These are phyloP conservation scores for Cecropterus lyciades DNA, from an alignment of 1,140 invertebrate genomes.

Conservation along the genomic window DNA sequence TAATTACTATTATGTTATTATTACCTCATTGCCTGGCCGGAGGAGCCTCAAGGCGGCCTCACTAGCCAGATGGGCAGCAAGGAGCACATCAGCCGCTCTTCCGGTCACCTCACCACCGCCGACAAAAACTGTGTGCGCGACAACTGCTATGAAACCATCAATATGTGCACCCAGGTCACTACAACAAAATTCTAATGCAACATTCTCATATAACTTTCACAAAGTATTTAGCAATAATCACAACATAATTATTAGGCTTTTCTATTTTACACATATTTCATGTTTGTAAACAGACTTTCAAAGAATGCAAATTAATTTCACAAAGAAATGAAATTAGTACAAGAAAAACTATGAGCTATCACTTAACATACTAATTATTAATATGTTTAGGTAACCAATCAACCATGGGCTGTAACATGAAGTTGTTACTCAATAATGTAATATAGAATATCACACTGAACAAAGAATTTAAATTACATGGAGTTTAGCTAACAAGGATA, in stretches of 20 bases:
- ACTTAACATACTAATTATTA: no score
- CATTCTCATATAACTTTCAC: slow-evolving; percentile 13
- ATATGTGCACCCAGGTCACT: slow-evolving; percentile 99
- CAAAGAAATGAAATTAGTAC: no score
- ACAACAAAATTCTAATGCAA: slow-evolving; percentile 61
- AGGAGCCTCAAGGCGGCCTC: slow-evolving; percentile 97
- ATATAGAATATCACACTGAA: neutral
- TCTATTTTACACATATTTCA: no score
- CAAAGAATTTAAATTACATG: neutral
- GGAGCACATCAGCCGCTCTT: slow-evolving; percentile 96
- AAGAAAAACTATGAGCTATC: no score
- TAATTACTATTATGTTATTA: no score
- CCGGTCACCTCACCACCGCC: slow-evolving; percentile 92
- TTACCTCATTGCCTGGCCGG: slow-evolving; percentile 95
- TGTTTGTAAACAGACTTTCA: no score
- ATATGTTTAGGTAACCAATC: no score
- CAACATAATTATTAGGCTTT: no score
- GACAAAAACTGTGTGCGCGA: slow-evolving; percentile 97
- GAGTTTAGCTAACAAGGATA: neutral
- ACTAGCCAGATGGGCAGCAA: slow-evolving; percentile 97
- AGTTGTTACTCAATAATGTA: neutral
- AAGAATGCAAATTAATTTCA: no score
- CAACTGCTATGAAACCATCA: slow-evolving; percentile 99
- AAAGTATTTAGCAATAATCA: neutral
- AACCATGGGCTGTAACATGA: no score